A percentile compares a stretch with the other conserved stretches of the same genome.
Conservation (phyloP, 2,888 invertebrate genomes). For the Cantharis flavilabris region DNA sequence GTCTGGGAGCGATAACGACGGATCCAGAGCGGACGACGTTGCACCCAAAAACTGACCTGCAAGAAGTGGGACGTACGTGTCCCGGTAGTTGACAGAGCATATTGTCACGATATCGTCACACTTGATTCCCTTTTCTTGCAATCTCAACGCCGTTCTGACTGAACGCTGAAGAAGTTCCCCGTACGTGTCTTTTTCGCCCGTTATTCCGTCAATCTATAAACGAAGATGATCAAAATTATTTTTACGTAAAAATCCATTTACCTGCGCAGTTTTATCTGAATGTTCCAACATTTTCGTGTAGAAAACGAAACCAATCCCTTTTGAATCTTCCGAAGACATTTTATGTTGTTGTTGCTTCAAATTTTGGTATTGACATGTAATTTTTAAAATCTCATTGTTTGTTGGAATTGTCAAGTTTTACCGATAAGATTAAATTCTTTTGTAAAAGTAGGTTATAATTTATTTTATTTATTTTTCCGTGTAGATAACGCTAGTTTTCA, state of each 20-base stretch:
- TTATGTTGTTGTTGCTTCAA: background rate
- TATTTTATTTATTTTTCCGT: too few species aligned
- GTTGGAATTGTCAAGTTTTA: too few species aligned
- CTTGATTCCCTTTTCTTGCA: slow-evolving; percentile 47
- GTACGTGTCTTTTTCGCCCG: slow-evolving; percentile 47
- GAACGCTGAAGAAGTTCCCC: slow-evolving; percentile 38
- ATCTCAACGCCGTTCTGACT: background rate
- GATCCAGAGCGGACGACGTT: slow-evolving; percentile 42
- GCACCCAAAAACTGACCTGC: slow-evolving; percentile 57
- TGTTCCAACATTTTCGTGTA: background rate
- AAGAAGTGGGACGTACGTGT: slow-evolving; percentile 56
- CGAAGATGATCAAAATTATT: too few species aligned
- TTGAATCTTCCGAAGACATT: background rate
- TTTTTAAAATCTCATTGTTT: too few species aligned
- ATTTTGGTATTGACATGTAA: too few species aligned
- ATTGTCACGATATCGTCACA: slow-evolving; percentile 56
- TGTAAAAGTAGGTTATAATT: too few species aligned
- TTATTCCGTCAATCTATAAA: slow-evolving; percentile 12
- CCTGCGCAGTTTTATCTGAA: background rate
- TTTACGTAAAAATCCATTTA: background rate
- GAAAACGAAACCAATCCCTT: background rate
- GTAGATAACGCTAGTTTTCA: too few species aligned
- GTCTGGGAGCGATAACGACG: slow-evolving; percentile 37
- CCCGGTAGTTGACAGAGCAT: slow-evolving; percentile 56
- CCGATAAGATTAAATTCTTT: too few species aligned